Conservation (phyloP, 2,797 vertebrate genomes). For the Mormyrops boulengeri region DNA sequence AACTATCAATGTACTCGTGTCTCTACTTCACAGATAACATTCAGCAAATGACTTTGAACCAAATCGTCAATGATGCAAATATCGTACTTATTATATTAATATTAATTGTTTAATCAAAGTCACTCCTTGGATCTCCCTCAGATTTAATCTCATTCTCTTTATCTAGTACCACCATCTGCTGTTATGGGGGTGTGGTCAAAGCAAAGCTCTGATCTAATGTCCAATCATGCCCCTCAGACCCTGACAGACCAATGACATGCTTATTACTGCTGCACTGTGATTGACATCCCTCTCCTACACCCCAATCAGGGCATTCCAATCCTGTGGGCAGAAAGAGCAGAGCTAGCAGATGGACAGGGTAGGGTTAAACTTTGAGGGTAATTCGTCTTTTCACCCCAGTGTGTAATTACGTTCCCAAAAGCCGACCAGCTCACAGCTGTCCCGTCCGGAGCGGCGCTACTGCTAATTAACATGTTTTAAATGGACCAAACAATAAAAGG, state of each 20-base stretch:
- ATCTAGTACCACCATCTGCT: constrained; percentile 61
- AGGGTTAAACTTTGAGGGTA: constrained; percentile 43
- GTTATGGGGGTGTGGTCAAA: constrained; percentile 30
- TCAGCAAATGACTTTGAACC: background rate
- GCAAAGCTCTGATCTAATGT: constrained; percentile 17
- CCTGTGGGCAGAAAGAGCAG: background rate
- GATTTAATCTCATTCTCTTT: constrained; percentile 57
- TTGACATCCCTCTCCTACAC: background rate
- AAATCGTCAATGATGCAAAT: constrained; percentile 18
- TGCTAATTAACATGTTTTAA: constrained; percentile 49
- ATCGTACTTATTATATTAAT: constrained; percentile 43
- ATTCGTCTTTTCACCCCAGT: constrained; percentile 51
- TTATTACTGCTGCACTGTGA: background rate
- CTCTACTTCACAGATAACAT: background rate
- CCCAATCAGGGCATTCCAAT: background rate
- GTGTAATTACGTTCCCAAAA: constrained; percentile 54
- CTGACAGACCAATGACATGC: background rate
- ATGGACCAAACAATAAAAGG: constrained; percentile 11
- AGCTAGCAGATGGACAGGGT: constrained; percentile 30
- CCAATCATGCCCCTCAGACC: background rate
- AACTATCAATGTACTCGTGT: constrained; percentile 42
- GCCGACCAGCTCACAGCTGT: constrained; percentile 43
- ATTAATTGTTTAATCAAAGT: constrained; percentile 49
- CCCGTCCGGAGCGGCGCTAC: constrained; percentile 35
- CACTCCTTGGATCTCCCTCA: constrained; percentile 36